A percentile compares a stretch with the other conserved stretches of the same genome.
These are phyloP conservation scores for Saccostrea glomerata DNA, from an alignment of 1,140 invertebrate genomes.

Conservation along the genomic window DNA sequence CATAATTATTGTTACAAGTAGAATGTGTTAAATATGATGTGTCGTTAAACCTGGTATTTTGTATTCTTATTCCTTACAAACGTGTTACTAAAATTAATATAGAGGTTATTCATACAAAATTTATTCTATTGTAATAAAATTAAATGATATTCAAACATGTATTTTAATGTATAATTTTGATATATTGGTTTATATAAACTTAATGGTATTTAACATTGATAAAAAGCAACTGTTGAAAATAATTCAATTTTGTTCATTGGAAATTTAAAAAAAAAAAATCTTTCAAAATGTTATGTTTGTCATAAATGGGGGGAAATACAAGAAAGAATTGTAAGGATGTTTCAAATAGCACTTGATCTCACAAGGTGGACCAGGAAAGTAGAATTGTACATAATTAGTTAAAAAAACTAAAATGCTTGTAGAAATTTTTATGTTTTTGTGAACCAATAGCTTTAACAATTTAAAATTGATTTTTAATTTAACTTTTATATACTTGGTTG, in stretches of 20 bases:
- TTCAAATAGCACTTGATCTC: background rate
- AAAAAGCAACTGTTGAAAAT: no score
- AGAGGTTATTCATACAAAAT: background rate
- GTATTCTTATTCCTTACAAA: background rate
- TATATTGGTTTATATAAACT: no score
- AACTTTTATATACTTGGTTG: slow-evolving; percentile 25
- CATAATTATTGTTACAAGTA: slow-evolving; percentile 22
- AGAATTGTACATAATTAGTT: slow-evolving; percentile 9
- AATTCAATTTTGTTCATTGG: no score
- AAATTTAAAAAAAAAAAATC: no score
- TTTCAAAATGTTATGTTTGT: no score
- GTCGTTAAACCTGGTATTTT: background rate
- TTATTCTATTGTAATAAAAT: background rate
- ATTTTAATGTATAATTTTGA: no score
- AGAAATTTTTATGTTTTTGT: background rate
- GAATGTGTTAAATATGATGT: background rate
- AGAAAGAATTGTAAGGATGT: background rate
- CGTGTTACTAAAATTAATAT: background rate
- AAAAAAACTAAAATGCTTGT: background rate
- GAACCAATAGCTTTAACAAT: slow-evolving; percentile 25
- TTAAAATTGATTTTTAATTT: background rate
- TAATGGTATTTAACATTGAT: no score
- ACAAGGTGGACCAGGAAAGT: background rate
- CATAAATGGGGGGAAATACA: background rate
- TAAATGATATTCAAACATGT: no score